phyloP scores from a whole-genome alignment of 2,888 invertebrate genomes.

The Schrankia costaestrigalis region DNA sequence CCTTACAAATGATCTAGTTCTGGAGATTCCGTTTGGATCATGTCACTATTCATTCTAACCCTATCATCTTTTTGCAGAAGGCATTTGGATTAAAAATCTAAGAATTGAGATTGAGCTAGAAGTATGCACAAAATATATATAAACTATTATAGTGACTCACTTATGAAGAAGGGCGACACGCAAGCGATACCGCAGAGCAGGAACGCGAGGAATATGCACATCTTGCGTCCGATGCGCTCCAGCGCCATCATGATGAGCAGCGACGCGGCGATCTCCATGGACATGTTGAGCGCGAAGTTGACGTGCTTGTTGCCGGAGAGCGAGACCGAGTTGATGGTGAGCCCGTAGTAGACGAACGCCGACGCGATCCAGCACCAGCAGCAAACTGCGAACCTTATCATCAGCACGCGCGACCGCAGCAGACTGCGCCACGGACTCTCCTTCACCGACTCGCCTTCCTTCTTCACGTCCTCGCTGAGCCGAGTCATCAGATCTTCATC shows the following conservation, averaged over 20 bases:
- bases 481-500: constrained; percentile 50
- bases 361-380: constrained; percentile 86
- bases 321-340: constrained; percentile 87
- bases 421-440: constrained; percentile 51
- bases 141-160: constrained; percentile 49
- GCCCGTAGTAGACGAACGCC: constrained; percentile 88
- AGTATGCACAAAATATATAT: too few relatives aligned
- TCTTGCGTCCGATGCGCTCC: constrained; percentile 63
- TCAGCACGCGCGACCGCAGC: constrained; percentile 49
- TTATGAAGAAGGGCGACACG: constrained; percentile 54
- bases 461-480: constrained; percentile 30
- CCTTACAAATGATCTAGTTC: too few relatives aligned
- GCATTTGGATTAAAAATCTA: too few relatives aligned
- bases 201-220: constrained; percentile 60
- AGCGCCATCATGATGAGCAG: constrained; percentile 69
- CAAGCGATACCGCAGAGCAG: constrained; percentile 60
- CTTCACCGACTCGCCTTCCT: constrained; percentile 9
- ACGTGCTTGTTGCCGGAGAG: constrained; percentile 86
- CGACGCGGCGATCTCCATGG: constrained; percentile 72
- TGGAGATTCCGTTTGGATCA: too few relatives aligned
- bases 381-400: constrained; percentile 51
- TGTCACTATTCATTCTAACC: too few relatives aligned
- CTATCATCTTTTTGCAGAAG: too few relatives aligned
- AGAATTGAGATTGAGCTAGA: too few relatives aligned
- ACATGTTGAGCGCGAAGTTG: constrained; percentile 83